These are phyloP conservation scores for Sebastes steindachneri DNA, from an alignment of 2,797 vertebrate genomes.

Conservation along the genomic window DNA sequence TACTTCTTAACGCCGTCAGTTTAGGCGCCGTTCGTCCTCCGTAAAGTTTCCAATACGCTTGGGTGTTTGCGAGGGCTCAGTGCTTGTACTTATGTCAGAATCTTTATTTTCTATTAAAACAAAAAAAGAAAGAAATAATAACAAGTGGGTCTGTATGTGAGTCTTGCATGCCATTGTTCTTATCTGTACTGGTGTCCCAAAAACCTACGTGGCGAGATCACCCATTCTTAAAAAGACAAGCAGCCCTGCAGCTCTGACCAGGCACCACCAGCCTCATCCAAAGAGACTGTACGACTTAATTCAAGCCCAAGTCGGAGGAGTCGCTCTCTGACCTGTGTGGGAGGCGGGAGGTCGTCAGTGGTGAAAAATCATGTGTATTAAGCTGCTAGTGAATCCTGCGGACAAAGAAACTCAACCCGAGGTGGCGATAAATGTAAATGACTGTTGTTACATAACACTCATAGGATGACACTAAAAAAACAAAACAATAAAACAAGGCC, in stretches of 20 bases:
- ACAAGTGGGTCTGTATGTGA: conserved; percentile 76
- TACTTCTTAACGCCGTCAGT: conserved; percentile 10
- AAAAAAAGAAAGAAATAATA: conserved; percentile 36
- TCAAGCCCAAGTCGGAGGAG: conserved; percentile 36
- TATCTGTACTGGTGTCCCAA: conserved; percentile 74
- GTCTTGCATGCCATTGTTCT: conserved; percentile 83
- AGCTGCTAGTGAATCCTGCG: conserved; percentile 65
- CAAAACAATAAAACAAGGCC: neutral
- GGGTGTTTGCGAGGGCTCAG: conserved; percentile 70
- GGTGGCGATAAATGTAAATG: neutral
- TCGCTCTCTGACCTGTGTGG: conserved; percentile 18
- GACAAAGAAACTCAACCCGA: conserved; percentile 1
- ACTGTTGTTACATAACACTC: conserved; percentile 13
- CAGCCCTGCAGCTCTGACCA: conserved; percentile 62
- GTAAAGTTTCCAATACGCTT: conserved; percentile 47
- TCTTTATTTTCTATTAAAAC: conserved; percentile 76
- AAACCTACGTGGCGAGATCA: conserved; percentile 56
- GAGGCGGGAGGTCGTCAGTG: conserved; percentile 2
- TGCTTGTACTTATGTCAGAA: conserved; percentile 73
- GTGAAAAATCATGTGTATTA: conserved; percentile 17
- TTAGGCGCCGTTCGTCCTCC: conserved; percentile 38
- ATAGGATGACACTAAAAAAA: conserved; percentile 3
- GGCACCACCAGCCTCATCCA: conserved; percentile 75
- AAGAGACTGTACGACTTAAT: conserved; percentile 68
- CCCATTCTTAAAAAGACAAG: conserved; percentile 59